Base-by-base conservation (phyloP, 2,888 invertebrate genomes). In the Drosophila prolongata region DNA sequence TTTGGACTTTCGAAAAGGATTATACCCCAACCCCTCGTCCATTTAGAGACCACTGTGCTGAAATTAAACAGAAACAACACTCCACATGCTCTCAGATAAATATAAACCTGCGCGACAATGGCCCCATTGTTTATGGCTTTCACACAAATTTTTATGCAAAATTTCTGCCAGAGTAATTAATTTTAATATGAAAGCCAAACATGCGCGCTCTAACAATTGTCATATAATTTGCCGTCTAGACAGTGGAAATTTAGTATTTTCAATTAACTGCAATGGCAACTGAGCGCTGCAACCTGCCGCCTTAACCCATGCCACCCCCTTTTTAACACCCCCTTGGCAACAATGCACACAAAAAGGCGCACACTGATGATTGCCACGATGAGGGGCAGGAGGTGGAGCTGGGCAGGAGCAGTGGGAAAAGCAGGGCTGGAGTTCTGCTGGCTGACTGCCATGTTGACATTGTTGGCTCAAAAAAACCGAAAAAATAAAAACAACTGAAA, bases 201-300 rank as follows among this genome's bases (percentile, higher is more conserved):
- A 86, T 80, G 72, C 71, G 71, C 71, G 67, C 88, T 73, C 88
- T 76, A 88, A 90, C 90, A 90, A 90, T 90, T 90, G 90, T 90
- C 90, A 90, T 90, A 91, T 91, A 90, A 90, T 90, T 91, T 90
- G 86, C 91, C 90, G 90, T 90, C 90, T 90, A 90, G 91, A 90
- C 90, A 83, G 89, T 89, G 85, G 78, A 90, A 90, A 91, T 90
- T 90, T 90, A 90, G 90, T 90, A 90, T 90, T 90, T 90, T 90
- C 90, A 91, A 90, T 91, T 90, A 91, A 90, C 90, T 90, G 89
- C 85, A 84, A 86, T 83, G 82, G 75, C 78, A 78, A 82, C 83
- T 76, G 70, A 49, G 62, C 62, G 66, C 76, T 68, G 60, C 59
- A 58, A n/a, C 50, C 47, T 49, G 43, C 57, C 57, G 57, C 37